Evolutionary conservation across 2,113 vertebrate genomes (phyloP), one percentile per base, ranked within the genome.

Genomic region (Plectropomus leopardus): DNA sequence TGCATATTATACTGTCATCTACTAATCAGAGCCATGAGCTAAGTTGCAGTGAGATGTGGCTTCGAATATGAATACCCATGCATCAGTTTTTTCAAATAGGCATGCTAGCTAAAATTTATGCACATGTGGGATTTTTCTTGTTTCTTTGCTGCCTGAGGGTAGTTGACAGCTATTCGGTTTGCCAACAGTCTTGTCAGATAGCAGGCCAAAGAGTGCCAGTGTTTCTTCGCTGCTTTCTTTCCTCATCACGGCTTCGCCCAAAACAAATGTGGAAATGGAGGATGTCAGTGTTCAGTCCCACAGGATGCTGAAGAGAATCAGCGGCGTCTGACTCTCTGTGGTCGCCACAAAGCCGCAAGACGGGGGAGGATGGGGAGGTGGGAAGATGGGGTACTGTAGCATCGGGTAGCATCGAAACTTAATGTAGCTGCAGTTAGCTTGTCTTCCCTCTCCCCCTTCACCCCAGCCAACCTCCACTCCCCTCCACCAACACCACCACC

Each of bases 131-230:
- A 82, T 80, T 87, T 50, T 55, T 55, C 42, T 75, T 64, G 72
- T 86, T 79, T 84, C 71, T 79, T 34, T 51, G 72, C 80, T 78
- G 86, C 82, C 83, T 78, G 68, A 40, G 70, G 88, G 36, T 78
- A 42, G 72, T 78, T 87, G 88, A 81, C 87, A 91, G 87, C 78
- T 89, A 81, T 82, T 88, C 32, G 14, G 55, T 83, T 86, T 87
- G 71, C 74, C 78, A 83, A 61, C 63, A 71, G 71, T 64, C 40
- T 76, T 78, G 45, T 82, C 73, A 88, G 77, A 84, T 67, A 72
- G 77, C 55, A 36, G 83, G 71, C 78, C 76, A 82, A 68, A 72
- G 60, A 84, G 66, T 79, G 73, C 40, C 74, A 82, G 19, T 1
- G 1, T 70, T 75, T 70, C 61, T 72, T 55, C 7, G 0, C 24